These are phyloP conservation scores for Sepiola atlantica DNA, from an alignment of 2,888 invertebrate genomes.

Conservation along the genomic window DNA sequence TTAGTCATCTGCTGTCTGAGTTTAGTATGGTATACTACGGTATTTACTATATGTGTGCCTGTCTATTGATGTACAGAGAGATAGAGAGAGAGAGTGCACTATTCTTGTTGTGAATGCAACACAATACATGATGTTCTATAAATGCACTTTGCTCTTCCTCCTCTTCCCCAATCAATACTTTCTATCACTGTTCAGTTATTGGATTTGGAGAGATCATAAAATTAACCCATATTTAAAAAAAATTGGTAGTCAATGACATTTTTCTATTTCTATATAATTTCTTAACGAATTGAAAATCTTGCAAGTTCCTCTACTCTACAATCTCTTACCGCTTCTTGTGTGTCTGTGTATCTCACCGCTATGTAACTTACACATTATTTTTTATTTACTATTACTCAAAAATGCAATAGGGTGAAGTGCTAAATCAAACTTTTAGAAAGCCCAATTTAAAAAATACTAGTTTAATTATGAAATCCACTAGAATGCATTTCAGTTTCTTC, in stretches of 20 bases:
- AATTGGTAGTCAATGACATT: neutral
- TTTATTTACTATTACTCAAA: too few relatives aligned
- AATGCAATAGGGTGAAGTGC: too few relatives aligned
- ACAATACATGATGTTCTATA: neutral
- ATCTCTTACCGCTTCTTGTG: neutral
- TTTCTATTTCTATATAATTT: neutral
- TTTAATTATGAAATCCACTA: too few relatives aligned
- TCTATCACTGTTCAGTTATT: neutral
- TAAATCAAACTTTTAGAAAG: too few relatives aligned
- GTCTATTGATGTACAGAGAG: neutral
- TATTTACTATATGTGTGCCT: neutral
- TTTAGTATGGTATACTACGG: neutral
- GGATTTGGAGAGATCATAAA: neutral
- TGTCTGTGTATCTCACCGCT: neutral
- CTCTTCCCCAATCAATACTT: neutral
- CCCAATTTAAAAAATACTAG: too few relatives aligned
- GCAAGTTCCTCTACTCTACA: neutral
- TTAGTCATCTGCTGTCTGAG: neutral
- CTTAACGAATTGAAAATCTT: neutral
- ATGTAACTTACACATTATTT: too few relatives aligned
- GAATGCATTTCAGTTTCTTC: too few relatives aligned
- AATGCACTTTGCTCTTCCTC: neutral
- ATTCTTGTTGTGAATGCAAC: neutral
- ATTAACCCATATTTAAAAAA: neutral
- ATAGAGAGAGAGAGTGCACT: neutral